phyloP scores from a whole-genome alignment of 2,113 vertebrate genomes.

The Fukomys damarensis region DNA sequence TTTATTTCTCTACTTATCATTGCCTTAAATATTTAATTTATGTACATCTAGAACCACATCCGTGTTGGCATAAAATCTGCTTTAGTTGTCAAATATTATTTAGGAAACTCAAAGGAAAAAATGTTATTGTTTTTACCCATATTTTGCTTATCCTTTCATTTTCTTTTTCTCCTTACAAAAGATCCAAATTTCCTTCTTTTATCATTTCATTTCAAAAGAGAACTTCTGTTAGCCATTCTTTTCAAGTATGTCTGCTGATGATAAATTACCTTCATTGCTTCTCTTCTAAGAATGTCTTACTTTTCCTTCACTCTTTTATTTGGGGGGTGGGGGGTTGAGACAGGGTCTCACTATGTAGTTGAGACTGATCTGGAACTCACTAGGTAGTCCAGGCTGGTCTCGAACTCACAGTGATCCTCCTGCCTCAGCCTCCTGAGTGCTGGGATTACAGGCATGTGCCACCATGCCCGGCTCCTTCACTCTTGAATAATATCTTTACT shows the following conservation, averaged over 20 bases:
- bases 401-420: no score
- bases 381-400: no score
- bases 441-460: no score
- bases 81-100: not conserved
- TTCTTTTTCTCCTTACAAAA: not conserved
- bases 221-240: not conserved
- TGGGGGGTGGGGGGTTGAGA: no score
- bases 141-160: not conserved
- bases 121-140: not conserved
- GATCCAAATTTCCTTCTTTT: not conserved
- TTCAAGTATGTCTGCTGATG: not conserved
- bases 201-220: not conserved
- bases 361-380: no score
- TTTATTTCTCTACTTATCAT: not conserved
- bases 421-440: no score
- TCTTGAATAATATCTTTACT: not conserved
- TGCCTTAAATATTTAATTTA: not conserved
- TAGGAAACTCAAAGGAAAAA: not conserved
- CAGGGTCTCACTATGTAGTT: no score
- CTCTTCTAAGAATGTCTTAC: not conserved
- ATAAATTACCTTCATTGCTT: not conserved
- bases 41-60: not conserved
- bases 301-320: not conserved
- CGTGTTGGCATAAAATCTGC: not conserved
- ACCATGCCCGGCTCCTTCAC: no score